Conservation (phyloP, 2,113 vertebrate species). For the Bubo blakistoni region DNA sequence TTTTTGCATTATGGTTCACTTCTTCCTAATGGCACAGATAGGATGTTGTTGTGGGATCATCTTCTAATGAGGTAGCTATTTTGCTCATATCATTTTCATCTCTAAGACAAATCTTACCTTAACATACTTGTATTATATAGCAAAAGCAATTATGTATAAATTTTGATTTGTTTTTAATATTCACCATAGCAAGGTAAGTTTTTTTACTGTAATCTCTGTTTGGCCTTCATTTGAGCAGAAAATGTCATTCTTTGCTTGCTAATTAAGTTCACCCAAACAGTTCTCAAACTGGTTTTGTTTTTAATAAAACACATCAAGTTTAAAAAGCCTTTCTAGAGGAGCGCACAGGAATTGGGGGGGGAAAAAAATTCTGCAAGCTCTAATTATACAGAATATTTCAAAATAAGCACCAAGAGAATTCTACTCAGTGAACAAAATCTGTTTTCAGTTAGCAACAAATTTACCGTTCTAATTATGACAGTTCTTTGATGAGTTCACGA, state of each 20-base stretch:
- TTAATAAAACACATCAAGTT: background rate
- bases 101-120: background rate
- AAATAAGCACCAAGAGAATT: conserved; percentile 55
- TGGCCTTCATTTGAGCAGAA: background rate
- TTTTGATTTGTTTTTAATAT: conserved; percentile 13
- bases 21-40: background rate
- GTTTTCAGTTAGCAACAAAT: conserved; percentile 25
- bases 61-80: background rate
- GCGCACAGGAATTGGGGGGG: background rate
- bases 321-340: background rate
- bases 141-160: background rate
- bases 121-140: background rate
- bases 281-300: background rate
- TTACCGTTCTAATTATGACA: conserved; percentile 32
- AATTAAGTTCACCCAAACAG: conserved; percentile 7
- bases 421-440: conserved; percentile 5
- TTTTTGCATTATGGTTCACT: background rate
- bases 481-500: conserved; percentile 33
- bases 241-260: conserved; percentile 17
- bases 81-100: background rate
- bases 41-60: background rate
- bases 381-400: conserved; percentile 48
- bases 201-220: background rate
- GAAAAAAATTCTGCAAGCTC: background rate
- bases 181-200: background rate